Conservation (phyloP, 2,888 invertebrate genomes). For the Lithosia quadra region DNA sequence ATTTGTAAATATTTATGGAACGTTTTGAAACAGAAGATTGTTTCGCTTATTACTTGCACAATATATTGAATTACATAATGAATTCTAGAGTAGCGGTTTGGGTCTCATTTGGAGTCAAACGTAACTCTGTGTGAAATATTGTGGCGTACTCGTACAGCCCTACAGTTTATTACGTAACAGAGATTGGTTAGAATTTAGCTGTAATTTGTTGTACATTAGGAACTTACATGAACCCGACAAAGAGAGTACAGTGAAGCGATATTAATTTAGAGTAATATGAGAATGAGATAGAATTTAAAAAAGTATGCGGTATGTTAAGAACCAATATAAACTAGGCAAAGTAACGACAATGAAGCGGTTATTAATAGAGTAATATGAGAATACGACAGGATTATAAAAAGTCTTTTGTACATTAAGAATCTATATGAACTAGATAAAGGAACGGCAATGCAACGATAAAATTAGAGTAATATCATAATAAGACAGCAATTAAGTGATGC, state of each 20-base stretch:
- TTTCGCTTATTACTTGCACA: conserved; percentile 21
- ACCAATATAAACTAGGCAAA: background rate
- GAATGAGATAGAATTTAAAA: no score
- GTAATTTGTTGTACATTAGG: conserved; percentile 37
- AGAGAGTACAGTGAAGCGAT: no score
- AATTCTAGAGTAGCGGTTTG: conserved; percentile 8
- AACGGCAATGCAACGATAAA: background rate
- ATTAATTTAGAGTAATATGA: no score
- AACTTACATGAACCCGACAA: no score
- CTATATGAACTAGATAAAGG: background rate
- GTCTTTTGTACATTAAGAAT: background rate
- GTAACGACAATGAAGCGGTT: background rate
- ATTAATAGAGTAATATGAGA: no score
- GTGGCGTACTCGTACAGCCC: conserved; percentile 43
- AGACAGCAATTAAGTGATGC: no score
- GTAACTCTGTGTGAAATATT: conserved; percentile 48
- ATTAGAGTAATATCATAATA: no score
- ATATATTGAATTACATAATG: conserved; percentile 17
- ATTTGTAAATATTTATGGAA: conserved; percentile 9
- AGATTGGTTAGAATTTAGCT: conserved; percentile 25
- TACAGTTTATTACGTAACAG: conserved; percentile 46
- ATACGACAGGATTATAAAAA: no score
- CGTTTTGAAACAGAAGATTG: no score
- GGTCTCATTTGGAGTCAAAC: conserved; percentile 28
- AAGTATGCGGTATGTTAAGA: background rate